Percentiles rank a stretch among this genome's conserved stretches.
phyloP scores from a whole-genome alignment of 1,140 invertebrate species.

The Pararge aegeria region DNA sequence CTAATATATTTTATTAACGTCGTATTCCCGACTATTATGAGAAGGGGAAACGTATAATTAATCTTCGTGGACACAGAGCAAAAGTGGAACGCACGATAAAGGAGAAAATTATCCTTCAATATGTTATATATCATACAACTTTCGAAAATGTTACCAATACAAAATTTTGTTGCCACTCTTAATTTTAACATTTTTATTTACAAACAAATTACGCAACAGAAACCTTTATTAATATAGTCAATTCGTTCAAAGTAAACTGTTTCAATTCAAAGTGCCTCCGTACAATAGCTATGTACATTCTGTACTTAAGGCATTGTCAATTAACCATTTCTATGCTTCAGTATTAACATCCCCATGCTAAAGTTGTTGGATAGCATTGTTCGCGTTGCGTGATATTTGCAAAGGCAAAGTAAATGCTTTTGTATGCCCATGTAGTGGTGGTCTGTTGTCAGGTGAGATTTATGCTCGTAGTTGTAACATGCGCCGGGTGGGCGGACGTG shows the following conservation, averaged over 20 bases:
- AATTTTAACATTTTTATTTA: background rate
- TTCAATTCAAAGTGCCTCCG: no score
- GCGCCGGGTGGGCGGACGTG: constrained; percentile 56
- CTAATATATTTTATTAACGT: constrained; percentile 44
- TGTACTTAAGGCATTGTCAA: background rate
- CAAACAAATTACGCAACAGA: background rate
- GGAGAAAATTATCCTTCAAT: background rate
- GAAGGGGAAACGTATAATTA: constrained; percentile 50
- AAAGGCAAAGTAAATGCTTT: constrained; percentile 22
- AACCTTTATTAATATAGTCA: no score
- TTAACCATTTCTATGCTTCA: background rate
- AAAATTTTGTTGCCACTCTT: background rate
- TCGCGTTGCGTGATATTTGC: constrained; percentile 21
- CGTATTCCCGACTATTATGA: constrained; percentile 34
- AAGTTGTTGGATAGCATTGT: constrained; percentile 13
- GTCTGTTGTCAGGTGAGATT: constrained; percentile 63
- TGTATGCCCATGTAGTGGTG: constrained; percentile 32
- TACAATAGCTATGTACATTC: no score
- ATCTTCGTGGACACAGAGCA: constrained; percentile 33
- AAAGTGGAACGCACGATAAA: constrained; percentile 36
- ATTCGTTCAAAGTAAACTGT: background rate
- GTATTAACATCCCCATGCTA: constrained; percentile 12
- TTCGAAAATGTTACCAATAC: background rate
- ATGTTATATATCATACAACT: background rate
- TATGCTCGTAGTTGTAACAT: constrained; percentile 54